Evolutionary conservation across 2,888 invertebrate species (phyloP).

Genomic region (Orthosia gracilis): DNA sequence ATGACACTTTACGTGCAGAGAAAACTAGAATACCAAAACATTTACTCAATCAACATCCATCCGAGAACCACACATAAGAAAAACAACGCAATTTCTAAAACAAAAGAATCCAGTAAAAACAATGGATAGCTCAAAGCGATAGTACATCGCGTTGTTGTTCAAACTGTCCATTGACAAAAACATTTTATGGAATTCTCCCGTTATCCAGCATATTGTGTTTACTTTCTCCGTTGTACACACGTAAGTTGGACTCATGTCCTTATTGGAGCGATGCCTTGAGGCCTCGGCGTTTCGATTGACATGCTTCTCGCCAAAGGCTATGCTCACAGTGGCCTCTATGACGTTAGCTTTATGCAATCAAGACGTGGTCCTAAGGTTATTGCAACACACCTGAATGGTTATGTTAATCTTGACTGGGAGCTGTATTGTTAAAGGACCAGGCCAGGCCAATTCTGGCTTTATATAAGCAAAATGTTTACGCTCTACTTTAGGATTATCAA

Average conservation of each 20-base stretch:
- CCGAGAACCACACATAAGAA: neutral
- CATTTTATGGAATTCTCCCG: conserved; percentile 53
- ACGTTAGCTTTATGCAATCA: conserved; percentile 52
- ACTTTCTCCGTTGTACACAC: conserved; percentile 43
- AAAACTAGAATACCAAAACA: neutral
- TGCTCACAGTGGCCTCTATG: conserved; percentile 7
- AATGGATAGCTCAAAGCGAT: conserved; percentile 44
- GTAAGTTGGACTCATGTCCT: conserved; percentile 50
- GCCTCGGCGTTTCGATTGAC: conserved; percentile 51
- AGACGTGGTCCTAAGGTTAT: conserved; percentile 9
- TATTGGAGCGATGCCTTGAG: conserved; percentile 48
- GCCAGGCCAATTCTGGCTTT: neutral
- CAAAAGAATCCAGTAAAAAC: conserved; percentile 47
- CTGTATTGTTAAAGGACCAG: conserved; percentile 1
- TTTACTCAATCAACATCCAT: conserved; percentile 3
- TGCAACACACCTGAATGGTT: conserved; percentile 21
- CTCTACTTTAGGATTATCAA: neutral
- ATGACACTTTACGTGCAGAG: neutral
- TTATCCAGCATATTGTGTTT: conserved; percentile 59
- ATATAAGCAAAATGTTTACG: neutral
- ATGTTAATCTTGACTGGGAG: conserved; percentile 13
- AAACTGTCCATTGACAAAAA: conserved; percentile 45
- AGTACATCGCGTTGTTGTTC: conserved; percentile 43
- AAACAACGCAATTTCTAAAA: conserved; percentile 28
- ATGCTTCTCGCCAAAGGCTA: conserved; percentile 47